Conservation (phyloP, 2,888 invertebrate species). For the Platypus cylindrus region DNA sequence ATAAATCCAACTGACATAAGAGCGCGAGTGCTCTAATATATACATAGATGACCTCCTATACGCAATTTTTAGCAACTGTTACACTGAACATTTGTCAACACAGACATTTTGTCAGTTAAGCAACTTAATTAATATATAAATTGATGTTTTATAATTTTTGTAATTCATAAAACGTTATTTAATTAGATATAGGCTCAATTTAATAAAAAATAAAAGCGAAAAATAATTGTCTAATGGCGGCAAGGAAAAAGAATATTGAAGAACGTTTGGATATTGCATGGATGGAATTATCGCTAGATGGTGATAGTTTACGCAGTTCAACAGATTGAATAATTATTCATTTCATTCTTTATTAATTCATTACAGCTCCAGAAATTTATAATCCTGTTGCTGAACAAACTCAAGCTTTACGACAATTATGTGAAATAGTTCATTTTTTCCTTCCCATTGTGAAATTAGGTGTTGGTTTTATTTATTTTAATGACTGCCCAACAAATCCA, state of each 20-base stretch:
- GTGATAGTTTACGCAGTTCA: slow-evolving; percentile 5
- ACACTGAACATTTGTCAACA: no score
- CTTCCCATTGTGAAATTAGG: slow-evolving; percentile 11
- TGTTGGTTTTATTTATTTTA: slow-evolving; percentile 7
- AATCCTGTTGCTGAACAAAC: slow-evolving; percentile 10
- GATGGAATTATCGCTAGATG: slow-evolving; percentile 11
- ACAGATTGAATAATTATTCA: not conserved
- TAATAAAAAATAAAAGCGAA: no score
- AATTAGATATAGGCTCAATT: no score
- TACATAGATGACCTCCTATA: no score
- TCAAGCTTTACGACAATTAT: slow-evolving; percentile 10
- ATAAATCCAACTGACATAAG: not conserved
- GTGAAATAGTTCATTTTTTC: slow-evolving; percentile 7
- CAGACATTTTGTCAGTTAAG: no score
- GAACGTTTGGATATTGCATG: slow-evolving; percentile 8
- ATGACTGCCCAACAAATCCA: slow-evolving; percentile 10
- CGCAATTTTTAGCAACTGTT: no score
- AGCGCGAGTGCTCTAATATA: no score
- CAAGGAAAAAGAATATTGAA: slow-evolving; percentile 3
- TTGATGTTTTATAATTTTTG: no score
- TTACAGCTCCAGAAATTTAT: slow-evolving; percentile 8
- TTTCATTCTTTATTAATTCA: no score
- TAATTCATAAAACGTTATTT: no score
- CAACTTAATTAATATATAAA: no score
- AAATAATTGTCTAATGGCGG: no score